phyloP scores from a whole-genome alignment of 2,113 vertebrate species.

The Callospermophilus lateralis region DNA sequence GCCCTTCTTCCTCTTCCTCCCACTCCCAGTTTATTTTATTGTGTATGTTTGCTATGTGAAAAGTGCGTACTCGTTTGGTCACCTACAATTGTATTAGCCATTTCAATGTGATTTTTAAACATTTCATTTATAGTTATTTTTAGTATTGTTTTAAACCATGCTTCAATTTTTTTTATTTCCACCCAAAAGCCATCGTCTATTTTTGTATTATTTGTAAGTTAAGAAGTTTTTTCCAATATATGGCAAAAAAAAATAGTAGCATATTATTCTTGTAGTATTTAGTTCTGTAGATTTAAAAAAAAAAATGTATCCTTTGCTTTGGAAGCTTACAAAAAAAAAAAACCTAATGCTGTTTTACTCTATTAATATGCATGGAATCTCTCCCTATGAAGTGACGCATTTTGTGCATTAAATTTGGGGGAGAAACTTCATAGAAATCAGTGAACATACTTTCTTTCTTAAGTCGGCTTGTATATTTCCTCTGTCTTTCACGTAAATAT shows the following conservation, averaged over 20 bases:
- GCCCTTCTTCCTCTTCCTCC: constrained; percentile 79
- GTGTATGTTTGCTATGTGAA: constrained; percentile 96
- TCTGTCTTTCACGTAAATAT: constrained; percentile 97
- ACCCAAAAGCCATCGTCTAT: constrained; percentile 97
- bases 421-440: constrained; percentile 92
- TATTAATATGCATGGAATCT: constrained; percentile 98
- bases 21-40: constrained; percentile 93
- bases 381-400: constrained; percentile 93
- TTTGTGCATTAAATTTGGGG: constrained; percentile 93
- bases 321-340: constrained; percentile 91
- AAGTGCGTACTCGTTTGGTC: constrained; percentile 94
- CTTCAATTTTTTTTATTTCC: constrained; percentile 94
- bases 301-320: constrained; percentile 96
- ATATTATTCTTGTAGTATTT: constrained; percentile 98
- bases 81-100: constrained; percentile 94
- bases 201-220: constrained; percentile 99
- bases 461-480: constrained; percentile 96
- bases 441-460: constrained; percentile 95
- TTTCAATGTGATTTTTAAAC: constrained; percentile 96
- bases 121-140: constrained; percentile 92
- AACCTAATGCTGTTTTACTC: constrained; percentile 94
- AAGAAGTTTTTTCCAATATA: constrained; percentile 96
- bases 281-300: constrained; percentile 95
- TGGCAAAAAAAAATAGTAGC: constrained; percentile 97
- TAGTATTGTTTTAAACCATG: constrained; percentile 93